These are phyloP conservation scores for Drosophila multiciliata DNA, from an alignment of 2,888 invertebrate species.

Conservation along the genomic window DNA sequence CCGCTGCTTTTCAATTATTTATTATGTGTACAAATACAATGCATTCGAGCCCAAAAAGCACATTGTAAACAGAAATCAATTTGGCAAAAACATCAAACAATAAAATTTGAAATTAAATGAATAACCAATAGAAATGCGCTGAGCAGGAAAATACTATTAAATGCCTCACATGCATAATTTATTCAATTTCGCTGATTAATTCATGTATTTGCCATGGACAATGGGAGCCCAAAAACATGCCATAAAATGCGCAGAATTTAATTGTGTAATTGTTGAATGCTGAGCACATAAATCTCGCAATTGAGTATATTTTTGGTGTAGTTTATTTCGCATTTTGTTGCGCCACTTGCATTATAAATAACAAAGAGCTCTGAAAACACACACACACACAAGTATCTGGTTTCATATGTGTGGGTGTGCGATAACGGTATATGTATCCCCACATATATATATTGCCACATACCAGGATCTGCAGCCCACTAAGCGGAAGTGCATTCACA, in stretches of 20 bases:
- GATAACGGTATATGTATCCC: not conserved
- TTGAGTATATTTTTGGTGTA: constrained; percentile 42
- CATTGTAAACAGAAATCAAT: constrained; percentile 1
- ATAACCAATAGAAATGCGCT: not conserved
- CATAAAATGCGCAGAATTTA: constrained; percentile 19
- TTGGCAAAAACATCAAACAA: not conserved
- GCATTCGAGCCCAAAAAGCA: not conserved
- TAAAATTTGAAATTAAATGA: not conserved
- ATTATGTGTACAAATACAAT: not conserved
- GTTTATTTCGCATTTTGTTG: constrained; percentile 41
- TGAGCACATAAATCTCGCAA: constrained; percentile 6
- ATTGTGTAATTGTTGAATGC: constrained; percentile 30
- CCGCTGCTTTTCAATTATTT: not conserved
- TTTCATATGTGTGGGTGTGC: not conserved
- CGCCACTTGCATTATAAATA: constrained; percentile 56
- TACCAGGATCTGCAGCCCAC: constrained; percentile 27
- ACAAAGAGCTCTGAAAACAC: constrained; percentile 27
- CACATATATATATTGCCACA: not conserved
- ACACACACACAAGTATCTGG: constrained; percentile 17
- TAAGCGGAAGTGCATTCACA: constrained; percentile 74
- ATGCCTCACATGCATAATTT: constrained; percentile 13
- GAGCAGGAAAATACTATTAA: constrained; percentile 9
- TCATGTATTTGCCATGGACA: constrained; percentile 1
- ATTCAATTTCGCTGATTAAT: constrained; percentile 28
- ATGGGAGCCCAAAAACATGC: constrained; percentile 13